phyloP scores from a whole-genome alignment of 2,888 invertebrate species.

The Trachelus iudaicus region DNA sequence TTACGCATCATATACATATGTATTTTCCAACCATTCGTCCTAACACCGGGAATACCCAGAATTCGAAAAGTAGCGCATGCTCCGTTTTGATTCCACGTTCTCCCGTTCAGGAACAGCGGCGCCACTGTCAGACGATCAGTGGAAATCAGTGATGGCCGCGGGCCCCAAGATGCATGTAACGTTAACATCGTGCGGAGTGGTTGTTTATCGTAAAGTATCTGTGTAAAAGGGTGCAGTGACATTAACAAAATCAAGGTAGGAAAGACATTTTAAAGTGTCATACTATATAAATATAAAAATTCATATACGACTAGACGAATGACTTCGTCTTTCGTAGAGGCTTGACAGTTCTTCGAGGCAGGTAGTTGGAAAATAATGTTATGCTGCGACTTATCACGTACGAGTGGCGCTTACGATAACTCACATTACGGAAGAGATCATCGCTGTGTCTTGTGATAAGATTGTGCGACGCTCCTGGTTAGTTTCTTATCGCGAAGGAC shows the following conservation, averaged over 20 bases:
- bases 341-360: conserved; percentile 30
- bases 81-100: conserved; percentile 34
- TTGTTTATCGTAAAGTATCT: conserved; percentile 43
- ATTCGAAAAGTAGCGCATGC: neutral
- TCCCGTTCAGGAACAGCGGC: conserved; percentile 45
- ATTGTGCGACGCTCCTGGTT: conserved; percentile 8
- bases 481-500: neutral
- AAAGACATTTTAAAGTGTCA: neutral
- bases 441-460: conserved; percentile 6
- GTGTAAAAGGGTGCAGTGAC: neutral
- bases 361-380: conserved; percentile 12
- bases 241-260: conserved; percentile 5
- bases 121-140: conserved; percentile 43
- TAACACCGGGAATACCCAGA: neutral
- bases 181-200: conserved; percentile 31
- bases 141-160: conserved; percentile 54
- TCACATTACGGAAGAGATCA: conserved; percentile 3
- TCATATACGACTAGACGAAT: neutral
- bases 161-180: conserved; percentile 44
- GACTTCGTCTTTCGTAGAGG: conserved; percentile 1
- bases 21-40: neutral
- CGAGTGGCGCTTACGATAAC: conserved; percentile 11
- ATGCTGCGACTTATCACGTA: conserved; percentile 8
- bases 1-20: neutral
- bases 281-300: neutral